Conservation (phyloP, 1,140 invertebrate genomes). For the Halictus rubicundus region DNA sequence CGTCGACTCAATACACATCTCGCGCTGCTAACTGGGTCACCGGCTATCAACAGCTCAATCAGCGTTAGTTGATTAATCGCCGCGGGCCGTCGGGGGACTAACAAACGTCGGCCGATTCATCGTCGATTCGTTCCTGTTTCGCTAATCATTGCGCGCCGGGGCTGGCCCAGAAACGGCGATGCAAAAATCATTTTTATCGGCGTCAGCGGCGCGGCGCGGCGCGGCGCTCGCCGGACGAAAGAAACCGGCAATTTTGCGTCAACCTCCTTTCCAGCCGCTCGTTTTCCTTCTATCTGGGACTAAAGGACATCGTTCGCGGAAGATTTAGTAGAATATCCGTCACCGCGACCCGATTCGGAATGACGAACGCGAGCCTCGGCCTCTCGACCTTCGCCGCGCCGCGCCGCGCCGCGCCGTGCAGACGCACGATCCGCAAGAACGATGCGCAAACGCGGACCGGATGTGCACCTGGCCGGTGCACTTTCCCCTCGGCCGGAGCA, state of each 20-base stretch:
- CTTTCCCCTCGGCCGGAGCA: constrained; percentile 53
- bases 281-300: constrained; percentile 61
- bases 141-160: constrained; percentile 12
- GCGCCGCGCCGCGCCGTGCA: not conserved
- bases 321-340: constrained; percentile 58
- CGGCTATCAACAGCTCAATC: not conserved
- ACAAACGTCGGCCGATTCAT: not conserved
- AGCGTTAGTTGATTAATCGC: not conserved
- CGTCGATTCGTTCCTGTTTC: not conserved
- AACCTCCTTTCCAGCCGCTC: constrained; percentile 61
- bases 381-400: constrained; percentile 36
- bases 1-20: too few species aligned
- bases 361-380: constrained; percentile 46
- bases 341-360: constrained; percentile 58
- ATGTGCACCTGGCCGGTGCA: constrained; percentile 55
- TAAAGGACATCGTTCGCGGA: constrained; percentile 52
- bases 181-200: constrained; percentile 54
- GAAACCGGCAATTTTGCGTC: constrained; percentile 53
- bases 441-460: constrained; percentile 13
- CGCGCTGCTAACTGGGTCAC: not conserved
- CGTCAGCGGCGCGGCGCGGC: not conserved
- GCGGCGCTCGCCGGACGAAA: constrained; percentile 19
- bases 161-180: constrained; percentile 34
- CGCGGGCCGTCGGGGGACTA: not conserved
- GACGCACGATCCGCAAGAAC: not conserved